A percentile compares a stretch with the other conserved stretches of the same genome.
Conservation (phyloP, 2,888 invertebrate genomes). For the Blera fallax region DNA sequence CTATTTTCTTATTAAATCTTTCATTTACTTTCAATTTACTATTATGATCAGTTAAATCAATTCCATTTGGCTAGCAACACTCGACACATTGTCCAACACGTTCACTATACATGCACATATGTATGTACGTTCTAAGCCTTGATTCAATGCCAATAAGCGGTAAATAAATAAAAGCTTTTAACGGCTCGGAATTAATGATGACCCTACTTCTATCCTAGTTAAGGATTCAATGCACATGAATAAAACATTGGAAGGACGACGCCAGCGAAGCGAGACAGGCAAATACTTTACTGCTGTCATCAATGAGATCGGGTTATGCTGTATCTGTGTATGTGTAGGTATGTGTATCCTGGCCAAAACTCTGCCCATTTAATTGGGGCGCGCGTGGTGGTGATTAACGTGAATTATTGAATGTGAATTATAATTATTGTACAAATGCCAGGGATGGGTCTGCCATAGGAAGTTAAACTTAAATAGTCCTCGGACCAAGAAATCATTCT, state of each 20-base stretch:
- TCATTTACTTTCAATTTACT: conserved; percentile 30
- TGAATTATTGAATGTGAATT: conserved; percentile 61
- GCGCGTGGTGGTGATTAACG: conserved; percentile 48
- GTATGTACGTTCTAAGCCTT: not conserved
- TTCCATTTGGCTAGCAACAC: not conserved
- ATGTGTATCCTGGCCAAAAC: not conserved
- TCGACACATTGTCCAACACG: not conserved
- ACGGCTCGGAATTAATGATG: conserved; percentile 52
- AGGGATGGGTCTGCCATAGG: not conserved
- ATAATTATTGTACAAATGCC: conserved; percentile 38
- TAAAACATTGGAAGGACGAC: conserved; percentile 45
- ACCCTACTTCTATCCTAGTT: conserved; percentile 42
- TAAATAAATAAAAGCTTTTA: conserved; percentile 62
- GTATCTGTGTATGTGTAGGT: not conserved
- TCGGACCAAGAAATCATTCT: not conserved
- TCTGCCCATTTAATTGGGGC: not conserved
- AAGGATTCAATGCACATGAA: conserved; percentile 59
- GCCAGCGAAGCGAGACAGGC: not conserved
- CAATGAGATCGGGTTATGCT: conserved; percentile 9
- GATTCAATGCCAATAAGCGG: conserved; percentile 19
- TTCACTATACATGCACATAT: not conserved
- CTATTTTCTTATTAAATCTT: too few relatives aligned
- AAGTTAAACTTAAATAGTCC: not conserved
- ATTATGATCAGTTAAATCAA: conserved; percentile 13
- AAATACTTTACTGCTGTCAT: not conserved